Conservation (phyloP, 2,113 vertebrate genomes). For the Butorides virescens region DNA sequence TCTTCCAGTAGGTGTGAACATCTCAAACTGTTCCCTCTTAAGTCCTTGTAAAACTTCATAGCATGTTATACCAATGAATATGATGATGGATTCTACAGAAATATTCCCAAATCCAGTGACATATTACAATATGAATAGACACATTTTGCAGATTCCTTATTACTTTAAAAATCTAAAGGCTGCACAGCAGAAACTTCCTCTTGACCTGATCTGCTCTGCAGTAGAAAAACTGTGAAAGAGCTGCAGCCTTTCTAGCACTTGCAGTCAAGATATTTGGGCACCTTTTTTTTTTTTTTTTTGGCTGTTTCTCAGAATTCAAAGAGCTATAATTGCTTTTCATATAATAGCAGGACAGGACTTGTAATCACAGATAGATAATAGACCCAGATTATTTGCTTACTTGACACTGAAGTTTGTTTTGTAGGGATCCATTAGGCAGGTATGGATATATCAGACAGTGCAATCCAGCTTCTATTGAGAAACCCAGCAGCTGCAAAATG, state of each 20-base stretch:
- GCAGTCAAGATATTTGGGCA: not conserved
- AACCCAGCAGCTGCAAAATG: constrained; percentile 74
- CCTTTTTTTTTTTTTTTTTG: too few species aligned
- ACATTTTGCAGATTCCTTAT: not conserved
- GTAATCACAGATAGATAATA: not conserved
- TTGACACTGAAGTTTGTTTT: constrained; percentile 65
- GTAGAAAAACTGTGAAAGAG: not conserved
- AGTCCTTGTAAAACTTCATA: not conserved
- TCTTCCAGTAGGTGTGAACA: not conserved
- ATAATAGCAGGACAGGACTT: not conserved
- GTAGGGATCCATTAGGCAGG: constrained; percentile 76
- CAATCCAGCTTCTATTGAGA: constrained; percentile 62
- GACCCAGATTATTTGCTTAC: constrained; percentile 39
- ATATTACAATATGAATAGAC: not conserved
- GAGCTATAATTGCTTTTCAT: not conserved
- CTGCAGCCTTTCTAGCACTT: not conserved
- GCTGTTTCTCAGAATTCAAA: not conserved
- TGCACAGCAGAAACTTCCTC: not conserved
- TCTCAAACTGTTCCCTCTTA: not conserved
- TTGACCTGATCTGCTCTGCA: not conserved
- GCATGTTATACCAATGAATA: not conserved
- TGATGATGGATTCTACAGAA: not conserved
- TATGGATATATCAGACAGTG: constrained; percentile 72
- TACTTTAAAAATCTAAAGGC: not conserved
- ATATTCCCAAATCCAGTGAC: not conserved